phyloP scores from a whole-genome alignment of 2,113 vertebrate species.

The Eidolon helvum region DNA sequence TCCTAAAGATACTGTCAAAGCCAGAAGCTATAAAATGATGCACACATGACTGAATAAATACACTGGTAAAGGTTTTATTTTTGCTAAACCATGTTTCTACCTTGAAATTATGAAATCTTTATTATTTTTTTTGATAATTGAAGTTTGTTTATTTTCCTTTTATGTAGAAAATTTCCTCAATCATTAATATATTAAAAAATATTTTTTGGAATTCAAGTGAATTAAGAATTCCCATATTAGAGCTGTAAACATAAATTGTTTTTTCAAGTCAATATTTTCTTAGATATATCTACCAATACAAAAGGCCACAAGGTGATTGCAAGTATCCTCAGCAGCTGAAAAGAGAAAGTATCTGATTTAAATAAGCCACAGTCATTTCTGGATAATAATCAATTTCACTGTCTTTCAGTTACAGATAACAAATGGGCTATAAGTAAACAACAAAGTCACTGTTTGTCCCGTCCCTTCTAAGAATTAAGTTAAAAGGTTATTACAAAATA shows the following conservation, averaged over 20 bases:
- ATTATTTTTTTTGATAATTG: background rate
- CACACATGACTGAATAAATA: conserved; percentile 36
- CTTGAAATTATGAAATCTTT: conserved; percentile 49
- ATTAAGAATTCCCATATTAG: conserved; percentile 20
- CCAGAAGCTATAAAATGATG: background rate
- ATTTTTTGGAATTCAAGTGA: background rate
- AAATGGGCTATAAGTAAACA: background rate
- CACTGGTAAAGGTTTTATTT: conserved; percentile 15
- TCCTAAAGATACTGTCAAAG: background rate
- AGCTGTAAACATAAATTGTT: background rate
- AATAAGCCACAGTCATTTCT: conserved; percentile 58
- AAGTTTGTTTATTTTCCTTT: conserved; percentile 48
- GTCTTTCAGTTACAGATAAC: conserved; percentile 31
- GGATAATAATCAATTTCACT: conserved; percentile 49
- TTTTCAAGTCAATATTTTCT: conserved; percentile 6
- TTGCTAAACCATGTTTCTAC: background rate
- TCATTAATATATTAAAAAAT: background rate
- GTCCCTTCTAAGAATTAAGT: background rate
- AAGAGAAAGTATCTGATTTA: conserved; percentile 63
- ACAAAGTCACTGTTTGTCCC: background rate
- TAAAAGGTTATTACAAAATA: background rate
- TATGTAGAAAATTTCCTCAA: conserved; percentile 8
- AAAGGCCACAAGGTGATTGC: conserved; percentile 73
- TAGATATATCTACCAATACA: background rate
- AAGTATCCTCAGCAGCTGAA: conserved; percentile 69